Evolutionary conservation across 2,888 invertebrate species (phyloP).

Genomic region (Galeopsomyia nigrocyanea): DNA sequence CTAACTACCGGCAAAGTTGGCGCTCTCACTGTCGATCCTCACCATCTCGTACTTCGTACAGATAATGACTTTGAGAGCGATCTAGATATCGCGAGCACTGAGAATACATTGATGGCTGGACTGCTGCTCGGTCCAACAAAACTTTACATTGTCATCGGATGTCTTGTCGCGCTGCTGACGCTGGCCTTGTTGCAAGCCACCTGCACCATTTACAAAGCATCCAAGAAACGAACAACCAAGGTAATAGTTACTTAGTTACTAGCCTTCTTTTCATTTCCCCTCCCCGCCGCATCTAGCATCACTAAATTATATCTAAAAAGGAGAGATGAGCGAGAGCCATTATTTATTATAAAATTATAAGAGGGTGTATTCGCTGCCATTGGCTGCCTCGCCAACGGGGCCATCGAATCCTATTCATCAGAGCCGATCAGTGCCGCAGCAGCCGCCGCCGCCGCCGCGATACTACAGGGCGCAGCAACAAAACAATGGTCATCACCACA

Average conservation of each 20-base stretch:
- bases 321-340: constrained; percentile 46
- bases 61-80: constrained; percentile 50
- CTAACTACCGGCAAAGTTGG: constrained; percentile 83
- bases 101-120: constrained; percentile 52
- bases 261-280: no score
- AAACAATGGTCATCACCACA: constrained; percentile 49
- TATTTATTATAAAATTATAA: no score
- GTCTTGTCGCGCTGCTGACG: constrained; percentile 83
- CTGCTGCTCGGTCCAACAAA: constrained; percentile 81
- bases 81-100: constrained; percentile 54
- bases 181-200: constrained; percentile 86
- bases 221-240: constrained; percentile 74
- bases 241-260: no score
- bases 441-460: constrained; percentile 52
- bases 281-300: no score
- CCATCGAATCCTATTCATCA: constrained; percentile 56
- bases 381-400: constrained; percentile 65
- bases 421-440: constrained; percentile 7
- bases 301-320: no score
- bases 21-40: constrained; percentile 84
- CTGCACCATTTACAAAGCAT: constrained; percentile 83
- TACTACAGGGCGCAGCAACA: constrained; percentile 64
- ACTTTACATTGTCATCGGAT: constrained; percentile 86
- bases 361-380: constrained; percentile 71
- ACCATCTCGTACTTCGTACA: constrained; percentile 79